Percentiles rank a stretch among this genome's conserved stretches.
These are phyloP conservation scores for Spinus olivaceus DNA, from an alignment of 2,797 vertebrate species.

Conservation along the genomic window DNA sequence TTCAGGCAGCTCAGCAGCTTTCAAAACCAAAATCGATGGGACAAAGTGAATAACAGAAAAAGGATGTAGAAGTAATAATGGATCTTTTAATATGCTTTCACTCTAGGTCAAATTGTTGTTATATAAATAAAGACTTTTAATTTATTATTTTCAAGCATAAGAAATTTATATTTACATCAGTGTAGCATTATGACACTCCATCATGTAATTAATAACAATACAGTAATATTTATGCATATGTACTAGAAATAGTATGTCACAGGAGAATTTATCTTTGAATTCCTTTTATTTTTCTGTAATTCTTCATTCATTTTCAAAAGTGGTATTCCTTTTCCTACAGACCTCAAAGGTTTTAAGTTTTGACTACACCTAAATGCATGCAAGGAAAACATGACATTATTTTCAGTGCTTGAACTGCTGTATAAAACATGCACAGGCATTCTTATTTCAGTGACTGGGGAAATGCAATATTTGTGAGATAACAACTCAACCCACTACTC, in stretches of 20 bases:
- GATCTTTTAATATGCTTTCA: not conserved
- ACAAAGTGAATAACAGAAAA: not conserved
- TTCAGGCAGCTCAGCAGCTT: not conserved
- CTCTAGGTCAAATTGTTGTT: not conserved
- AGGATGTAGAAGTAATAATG: not conserved
- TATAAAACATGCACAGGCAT: not conserved
- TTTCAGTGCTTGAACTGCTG: not conserved
- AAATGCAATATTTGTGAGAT: not conserved
- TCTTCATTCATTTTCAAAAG: not conserved
- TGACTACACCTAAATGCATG: fast-evolving
- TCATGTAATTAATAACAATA: not conserved
- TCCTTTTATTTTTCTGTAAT: not conserved
- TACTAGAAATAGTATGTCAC: not conserved
- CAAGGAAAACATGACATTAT: not conserved
- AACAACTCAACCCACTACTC: not conserved
- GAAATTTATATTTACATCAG: not conserved
- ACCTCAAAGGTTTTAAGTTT: not conserved
- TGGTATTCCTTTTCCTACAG: not conserved
- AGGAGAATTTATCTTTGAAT: not conserved
- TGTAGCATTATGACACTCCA: not conserved
- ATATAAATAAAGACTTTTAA: not conserved
- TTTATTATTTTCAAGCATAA: not conserved
- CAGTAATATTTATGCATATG: not conserved
- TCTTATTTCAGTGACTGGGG: not conserved
- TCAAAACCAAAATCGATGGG: not conserved